Conservation (phyloP, 2,797 vertebrate species). For the Pteronotus mesoamericanus region DNA sequence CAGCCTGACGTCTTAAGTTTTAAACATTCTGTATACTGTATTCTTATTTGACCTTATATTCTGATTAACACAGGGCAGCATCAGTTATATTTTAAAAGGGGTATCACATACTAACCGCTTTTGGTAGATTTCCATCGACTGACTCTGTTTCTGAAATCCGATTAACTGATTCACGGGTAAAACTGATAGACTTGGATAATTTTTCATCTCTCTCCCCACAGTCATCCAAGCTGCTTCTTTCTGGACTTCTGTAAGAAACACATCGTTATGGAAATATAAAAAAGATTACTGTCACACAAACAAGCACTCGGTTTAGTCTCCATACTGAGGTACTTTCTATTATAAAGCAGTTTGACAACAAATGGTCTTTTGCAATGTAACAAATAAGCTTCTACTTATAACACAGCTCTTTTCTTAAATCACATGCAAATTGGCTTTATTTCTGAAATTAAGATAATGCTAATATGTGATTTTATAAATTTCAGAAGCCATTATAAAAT, state of each 20-base stretch:
- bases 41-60: neutral
- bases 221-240: slow-evolving; percentile 78
- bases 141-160: slow-evolving; percentile 74
- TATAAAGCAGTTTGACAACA: slow-evolving; percentile 20
- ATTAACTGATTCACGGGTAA: slow-evolving; percentile 65
- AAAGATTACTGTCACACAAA: neutral
- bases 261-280: neutral
- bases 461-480: neutral
- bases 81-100: slow-evolving; percentile 3
- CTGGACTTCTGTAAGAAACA: slow-evolving; percentile 67
- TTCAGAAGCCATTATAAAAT: slow-evolving; percentile 11
- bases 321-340: neutral
- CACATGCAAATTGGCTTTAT: neutral
- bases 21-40: neutral
- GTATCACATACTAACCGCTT: slow-evolving; percentile 77
- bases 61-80: neutral
- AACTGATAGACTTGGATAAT: slow-evolving; percentile 71
- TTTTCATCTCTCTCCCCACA: slow-evolving; percentile 80
- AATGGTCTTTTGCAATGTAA: neutral
- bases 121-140: slow-evolving; percentile 56
- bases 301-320: neutral
- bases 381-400: slow-evolving; percentile 3
- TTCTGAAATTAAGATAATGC: slow-evolving; percentile 19
- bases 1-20: neutral
- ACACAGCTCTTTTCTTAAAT: neutral